phyloP scores from a whole-genome alignment of 2,113 vertebrate genomes.

The Columba livia region DNA sequence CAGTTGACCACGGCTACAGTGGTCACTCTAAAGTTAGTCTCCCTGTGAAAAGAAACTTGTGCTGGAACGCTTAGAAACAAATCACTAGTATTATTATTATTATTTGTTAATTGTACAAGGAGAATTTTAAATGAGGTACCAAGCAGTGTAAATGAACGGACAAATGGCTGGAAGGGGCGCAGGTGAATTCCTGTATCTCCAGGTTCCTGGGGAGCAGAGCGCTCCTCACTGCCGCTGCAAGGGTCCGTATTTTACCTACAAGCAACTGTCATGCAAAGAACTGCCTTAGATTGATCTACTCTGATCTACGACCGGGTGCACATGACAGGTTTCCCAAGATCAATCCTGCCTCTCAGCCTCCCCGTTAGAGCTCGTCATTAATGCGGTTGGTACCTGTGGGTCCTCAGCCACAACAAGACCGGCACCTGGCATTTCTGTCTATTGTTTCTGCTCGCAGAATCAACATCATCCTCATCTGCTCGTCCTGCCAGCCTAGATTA shows the following conservation, averaged over 20 bases:
- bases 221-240: background rate
- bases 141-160: background rate
- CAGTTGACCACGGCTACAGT: background rate
- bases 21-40: background rate
- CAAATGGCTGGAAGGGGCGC: background rate
- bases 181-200: background rate
- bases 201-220: background rate
- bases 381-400: background rate
- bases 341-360: background rate
- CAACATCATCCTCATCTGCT: conserved; percentile 21
- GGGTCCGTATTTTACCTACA: background rate
- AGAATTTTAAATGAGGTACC: background rate
- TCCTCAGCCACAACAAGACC: background rate
- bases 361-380: background rate
- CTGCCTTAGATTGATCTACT: background rate
- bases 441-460: conserved; percentile 23
- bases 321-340: background rate
- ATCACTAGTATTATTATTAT: background rate
- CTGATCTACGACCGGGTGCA: background rate
- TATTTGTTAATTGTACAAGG: background rate
- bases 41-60: background rate
- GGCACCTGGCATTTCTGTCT: too few relatives aligned
- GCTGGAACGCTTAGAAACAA: background rate
- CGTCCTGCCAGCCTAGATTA: background rate
- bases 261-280: background rate